A percentile compares a stretch with the other conserved stretches of the same genome.
Conservation (phyloP, 1,140 invertebrate genomes). For the Mya arenaria region DNA sequence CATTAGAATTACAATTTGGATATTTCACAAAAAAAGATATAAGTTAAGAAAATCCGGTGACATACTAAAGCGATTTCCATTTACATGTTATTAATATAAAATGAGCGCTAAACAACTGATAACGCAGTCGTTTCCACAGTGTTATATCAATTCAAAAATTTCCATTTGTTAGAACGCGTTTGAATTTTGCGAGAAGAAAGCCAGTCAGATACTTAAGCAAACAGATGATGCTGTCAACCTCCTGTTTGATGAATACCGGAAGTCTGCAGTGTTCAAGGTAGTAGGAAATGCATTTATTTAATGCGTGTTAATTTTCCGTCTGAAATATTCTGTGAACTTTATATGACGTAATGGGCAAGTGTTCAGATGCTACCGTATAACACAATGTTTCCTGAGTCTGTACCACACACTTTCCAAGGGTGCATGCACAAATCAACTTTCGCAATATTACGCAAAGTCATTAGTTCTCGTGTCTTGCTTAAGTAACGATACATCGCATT, state of each 20-base stretch:
- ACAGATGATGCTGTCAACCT: conserved; percentile 11
- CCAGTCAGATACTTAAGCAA: background rate
- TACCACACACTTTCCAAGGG: background rate
- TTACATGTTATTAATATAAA: too few relatives aligned
- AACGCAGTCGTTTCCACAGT: too few relatives aligned
- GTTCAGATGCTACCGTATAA: background rate
- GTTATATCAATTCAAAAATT: too few relatives aligned
- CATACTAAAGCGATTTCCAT: too few relatives aligned
- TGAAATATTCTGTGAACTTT: background rate
- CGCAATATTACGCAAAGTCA: background rate
- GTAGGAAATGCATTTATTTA: background rate
- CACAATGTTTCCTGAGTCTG: background rate
- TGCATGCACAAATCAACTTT: background rate
- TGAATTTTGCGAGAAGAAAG: conserved; percentile 21
- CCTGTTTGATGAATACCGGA: conserved; percentile 18
- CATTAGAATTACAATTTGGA: too few relatives aligned
- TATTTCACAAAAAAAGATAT: too few relatives aligned
- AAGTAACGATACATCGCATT: too few relatives aligned
- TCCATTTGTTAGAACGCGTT: conserved; percentile 1
- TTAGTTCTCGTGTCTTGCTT: background rate
- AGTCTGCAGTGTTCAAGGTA: background rate
- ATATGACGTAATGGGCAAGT: background rate
- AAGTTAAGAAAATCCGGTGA: too few relatives aligned
- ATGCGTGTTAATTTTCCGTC: background rate
- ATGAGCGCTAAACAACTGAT: too few relatives aligned